Evolutionary conservation across 2,888 invertebrate species (phyloP).

Genomic region (Yponomeuta evonymella): DNA sequence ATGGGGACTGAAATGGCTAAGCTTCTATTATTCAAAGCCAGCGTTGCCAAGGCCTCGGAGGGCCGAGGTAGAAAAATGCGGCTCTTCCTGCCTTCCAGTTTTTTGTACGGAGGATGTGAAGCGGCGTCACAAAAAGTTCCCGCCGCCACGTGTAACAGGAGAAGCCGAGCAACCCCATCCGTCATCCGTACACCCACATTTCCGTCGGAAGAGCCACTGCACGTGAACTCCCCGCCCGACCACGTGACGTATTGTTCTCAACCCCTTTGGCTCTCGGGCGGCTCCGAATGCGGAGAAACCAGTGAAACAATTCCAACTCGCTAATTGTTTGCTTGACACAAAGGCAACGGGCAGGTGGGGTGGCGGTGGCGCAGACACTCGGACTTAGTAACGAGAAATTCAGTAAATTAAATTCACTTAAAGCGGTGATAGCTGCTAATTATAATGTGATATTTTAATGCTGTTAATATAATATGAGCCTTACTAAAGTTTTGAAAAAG

Average conservation of each 20-base stretch:
- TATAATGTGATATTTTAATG: no score
- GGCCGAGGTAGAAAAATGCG: not conserved
- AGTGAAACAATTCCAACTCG: constrained; percentile 5
- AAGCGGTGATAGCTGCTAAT: no score
- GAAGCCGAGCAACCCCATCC: constrained; percentile 29
- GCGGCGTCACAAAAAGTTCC: constrained; percentile 11
- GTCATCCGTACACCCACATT: constrained; percentile 31
- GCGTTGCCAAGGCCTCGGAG: constrained; percentile 4
- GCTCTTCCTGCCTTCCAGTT: constrained; percentile 10
- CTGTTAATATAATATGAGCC: no score
- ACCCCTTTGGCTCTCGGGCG: not conserved
- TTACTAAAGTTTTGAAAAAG: no score
- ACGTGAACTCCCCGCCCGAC: constrained; percentile 31
- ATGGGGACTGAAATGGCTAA: constrained; percentile 7
- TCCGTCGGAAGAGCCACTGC: constrained; percentile 58
- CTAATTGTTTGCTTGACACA: constrained; percentile 5
- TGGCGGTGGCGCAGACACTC: not conserved
- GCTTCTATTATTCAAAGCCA: not conserved
- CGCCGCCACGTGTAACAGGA: constrained; percentile 32
- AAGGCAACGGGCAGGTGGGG: not conserved
- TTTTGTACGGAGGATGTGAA: constrained; percentile 14
- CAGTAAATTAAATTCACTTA: not conserved
- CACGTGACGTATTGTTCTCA: constrained; percentile 3
- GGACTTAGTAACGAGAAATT: not conserved
- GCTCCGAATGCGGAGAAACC: constrained; percentile 1